Base-by-base conservation (phyloP, 1,140 invertebrate genomes). In the Nautilus pompilius region DNA sequence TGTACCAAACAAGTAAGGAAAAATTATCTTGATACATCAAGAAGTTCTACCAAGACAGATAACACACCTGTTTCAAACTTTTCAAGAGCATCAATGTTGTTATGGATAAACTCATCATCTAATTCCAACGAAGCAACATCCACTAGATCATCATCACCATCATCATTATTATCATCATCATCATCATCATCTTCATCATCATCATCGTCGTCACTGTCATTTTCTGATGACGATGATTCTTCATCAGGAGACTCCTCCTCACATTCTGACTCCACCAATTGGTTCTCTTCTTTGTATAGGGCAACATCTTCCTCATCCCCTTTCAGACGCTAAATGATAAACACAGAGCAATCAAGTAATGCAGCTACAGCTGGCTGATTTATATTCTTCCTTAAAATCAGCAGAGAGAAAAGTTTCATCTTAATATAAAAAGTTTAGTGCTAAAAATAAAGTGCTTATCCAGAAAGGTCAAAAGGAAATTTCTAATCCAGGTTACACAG, bases 251-350 rank as follows among this genome's bases (percentile, higher is more conserved):
- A 28, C 20, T 60, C 17, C 26, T 29, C 32, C 54, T 49, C 20
- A 46, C 24, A 30, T 41, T 20, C 3, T 49, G 15, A 5, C 28
- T 6, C n/a, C 24, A 10, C 36, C n/a, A n/a, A 56, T 51, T n/a
- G 10, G 1, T 48, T 20, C 20, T 36, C 8, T 17, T n/a, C 20
- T 41, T 29, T 5, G 28, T 45, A 17, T 17, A 20, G 29, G 3
- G 5, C 54, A 17, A 54, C 60, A 57, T 58, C 45, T 29, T 61
- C 60, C 48, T 34, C 53, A 56, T 51, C 17, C 36, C 48, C 36
- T 8, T 32, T n/a, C n/a, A n/a, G n/a, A n/a, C n/a, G n/a, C n/a
- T n/a, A n/a, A n/a, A n/a, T n/a, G n/a, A n/a, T n/a, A n/a, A n/a
- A n/a, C n/a, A n/a, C n/a, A n/a, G 46, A 15, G 49, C 45, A n/a